phyloP scores from a whole-genome alignment of 2,113 vertebrate genomes.

The Alligator mississippiensis region DNA sequence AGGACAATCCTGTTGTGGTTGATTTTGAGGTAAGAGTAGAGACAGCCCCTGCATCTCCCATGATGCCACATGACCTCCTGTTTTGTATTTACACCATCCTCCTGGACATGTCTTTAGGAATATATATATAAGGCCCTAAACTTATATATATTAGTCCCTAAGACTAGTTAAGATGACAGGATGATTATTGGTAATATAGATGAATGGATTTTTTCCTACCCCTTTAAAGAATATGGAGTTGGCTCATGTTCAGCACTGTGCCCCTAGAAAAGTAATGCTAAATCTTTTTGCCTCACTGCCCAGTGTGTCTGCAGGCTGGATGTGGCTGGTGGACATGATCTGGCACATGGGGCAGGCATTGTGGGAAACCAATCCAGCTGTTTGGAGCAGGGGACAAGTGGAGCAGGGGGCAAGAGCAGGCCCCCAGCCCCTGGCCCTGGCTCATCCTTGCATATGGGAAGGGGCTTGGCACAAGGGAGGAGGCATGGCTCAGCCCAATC shows the following conservation, averaged over 20 bases:
- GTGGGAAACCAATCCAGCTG: no score
- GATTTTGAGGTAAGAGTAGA: constrained; percentile 84
- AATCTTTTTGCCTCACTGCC: neutral
- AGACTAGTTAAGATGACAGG: neutral
- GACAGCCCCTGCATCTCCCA: accelerated
- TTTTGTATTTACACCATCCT: neutral
- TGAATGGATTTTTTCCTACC: neutral
- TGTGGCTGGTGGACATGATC: no score
- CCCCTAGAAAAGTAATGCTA: no score
- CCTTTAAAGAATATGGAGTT: neutral
- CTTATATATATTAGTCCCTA: no score
- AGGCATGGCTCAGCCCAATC: no score
- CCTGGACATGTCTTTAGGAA: neutral
- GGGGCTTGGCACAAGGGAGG: no score
- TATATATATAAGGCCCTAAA: neutral
- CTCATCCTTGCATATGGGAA: no score
- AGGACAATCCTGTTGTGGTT: constrained; percentile 87
- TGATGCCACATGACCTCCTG: neutral
- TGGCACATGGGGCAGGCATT: no score
- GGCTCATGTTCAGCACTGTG: neutral
- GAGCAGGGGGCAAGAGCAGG: no score
- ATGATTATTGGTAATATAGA: neutral
- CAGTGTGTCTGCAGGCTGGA: no score
- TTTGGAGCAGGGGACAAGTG: no score
- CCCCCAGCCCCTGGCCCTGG: no score